Percentiles rank a stretch among this genome's conserved stretches.
Evolutionary conservation across 1,140 invertebrate species (phyloP).

Genomic region (Drosophila busckii): DNA sequence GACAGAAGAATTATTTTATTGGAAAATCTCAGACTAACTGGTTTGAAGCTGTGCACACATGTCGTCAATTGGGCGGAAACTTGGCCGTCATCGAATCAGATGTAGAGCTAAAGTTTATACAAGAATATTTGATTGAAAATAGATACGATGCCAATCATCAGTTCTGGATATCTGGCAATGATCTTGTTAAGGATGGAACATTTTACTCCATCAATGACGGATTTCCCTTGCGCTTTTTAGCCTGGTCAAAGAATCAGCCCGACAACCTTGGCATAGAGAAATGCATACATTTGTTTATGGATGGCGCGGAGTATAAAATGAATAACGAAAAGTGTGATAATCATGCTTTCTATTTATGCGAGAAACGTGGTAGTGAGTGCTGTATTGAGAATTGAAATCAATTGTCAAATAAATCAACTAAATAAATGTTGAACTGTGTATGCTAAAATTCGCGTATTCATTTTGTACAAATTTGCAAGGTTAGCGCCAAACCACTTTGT

Average conservation of each 20-base stretch:
- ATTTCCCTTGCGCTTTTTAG: slow-evolving; percentile 7
- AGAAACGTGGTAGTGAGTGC: neutral
- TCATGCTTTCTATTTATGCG: slow-evolving; percentile 2
- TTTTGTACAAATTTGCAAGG: no score
- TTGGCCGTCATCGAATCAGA: slow-evolving; percentile 11
- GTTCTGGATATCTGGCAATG: slow-evolving; percentile 34
- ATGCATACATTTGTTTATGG: slow-evolving; percentile 26
- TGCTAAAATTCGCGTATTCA: no score
- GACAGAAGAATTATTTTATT: slow-evolving; percentile 10
- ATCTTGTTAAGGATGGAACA: slow-evolving; percentile 3
- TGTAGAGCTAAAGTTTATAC: slow-evolving; percentile 5
- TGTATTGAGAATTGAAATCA: no score
- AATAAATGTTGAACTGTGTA: no score
- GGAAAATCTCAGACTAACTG: neutral
- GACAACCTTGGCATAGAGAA: slow-evolving; percentile 29
- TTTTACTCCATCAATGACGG: slow-evolving; percentile 15
- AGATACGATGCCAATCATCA: neutral
- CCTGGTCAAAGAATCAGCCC: slow-evolving; percentile 24
- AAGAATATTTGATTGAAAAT: neutral
- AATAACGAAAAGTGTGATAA: slow-evolving; percentile 22
- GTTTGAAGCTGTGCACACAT: slow-evolving; percentile 6
- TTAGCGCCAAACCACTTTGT: no score
- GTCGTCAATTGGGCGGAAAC: slow-evolving; percentile 10
- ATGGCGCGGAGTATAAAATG: slow-evolving; percentile 11
- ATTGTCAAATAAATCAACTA: slow-evolving; percentile 2